These are phyloP conservation scores for Dexiosoma caninum DNA, from an alignment of 2,888 invertebrate species.

Conservation along the genomic window DNA sequence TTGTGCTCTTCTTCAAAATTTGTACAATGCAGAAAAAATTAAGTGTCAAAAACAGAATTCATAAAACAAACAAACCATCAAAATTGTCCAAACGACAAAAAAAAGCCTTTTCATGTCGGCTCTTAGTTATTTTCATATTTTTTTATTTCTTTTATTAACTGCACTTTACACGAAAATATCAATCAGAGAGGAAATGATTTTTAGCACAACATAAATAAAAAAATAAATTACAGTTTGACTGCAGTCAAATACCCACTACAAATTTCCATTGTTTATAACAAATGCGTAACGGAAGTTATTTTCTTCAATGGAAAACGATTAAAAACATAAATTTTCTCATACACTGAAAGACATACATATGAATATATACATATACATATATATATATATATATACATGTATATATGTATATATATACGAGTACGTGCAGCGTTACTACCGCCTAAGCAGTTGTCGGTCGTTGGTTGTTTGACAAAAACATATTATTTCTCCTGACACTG, in stretches of 20 bases:
- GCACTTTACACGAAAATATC: neutral
- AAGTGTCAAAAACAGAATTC: too few relatives aligned
- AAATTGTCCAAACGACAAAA: too few relatives aligned
- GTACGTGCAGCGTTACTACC: constrained; percentile 21
- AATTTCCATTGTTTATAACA: neutral
- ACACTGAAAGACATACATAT: too few relatives aligned
- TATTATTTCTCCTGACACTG: too few relatives aligned
- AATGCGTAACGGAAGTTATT: constrained; percentile 46
- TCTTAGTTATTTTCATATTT: too few relatives aligned
- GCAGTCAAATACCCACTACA: neutral
- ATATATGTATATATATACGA: neutral
- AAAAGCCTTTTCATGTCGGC: too few relatives aligned
- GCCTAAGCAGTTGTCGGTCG: constrained; percentile 35
- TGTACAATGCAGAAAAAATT: too few relatives aligned
- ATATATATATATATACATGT: neutral
- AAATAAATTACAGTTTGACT: neutral
- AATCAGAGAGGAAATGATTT: neutral
- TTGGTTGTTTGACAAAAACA: neutral
- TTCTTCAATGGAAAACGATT: constrained; percentile 37
- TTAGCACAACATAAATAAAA: neutral
- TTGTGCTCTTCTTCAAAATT: too few relatives aligned
- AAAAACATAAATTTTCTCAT: constrained; percentile 46
- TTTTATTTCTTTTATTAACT: neutral
- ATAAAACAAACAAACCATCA: too few relatives aligned
- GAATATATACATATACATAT: too few relatives aligned